Evolutionary conservation across 2,888 invertebrate species (phyloP), one percentile per base, ranked within the genome.

Genomic region (Balanococcus diminutus): DNA sequence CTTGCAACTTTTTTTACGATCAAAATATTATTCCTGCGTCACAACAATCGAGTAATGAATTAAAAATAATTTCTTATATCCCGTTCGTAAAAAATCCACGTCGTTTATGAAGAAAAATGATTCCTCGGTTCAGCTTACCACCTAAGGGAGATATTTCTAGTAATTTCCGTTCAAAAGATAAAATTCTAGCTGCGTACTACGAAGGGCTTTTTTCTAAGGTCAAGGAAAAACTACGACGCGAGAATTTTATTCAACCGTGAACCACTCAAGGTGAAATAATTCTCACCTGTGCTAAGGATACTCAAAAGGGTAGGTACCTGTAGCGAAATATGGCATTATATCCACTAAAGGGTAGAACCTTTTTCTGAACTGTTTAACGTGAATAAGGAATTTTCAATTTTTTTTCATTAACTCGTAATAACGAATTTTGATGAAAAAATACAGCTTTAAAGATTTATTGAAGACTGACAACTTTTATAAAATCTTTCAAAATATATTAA

Each of bases 221-320:
- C 72, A 72, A 72, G 72, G 72, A 72, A 72, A n/a, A 72, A 28
- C 32, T 46, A 46, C n/a, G 31, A 31, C 28, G 72, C 5, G 32
- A 31, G 31, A 72, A n/a, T 72, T 72, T 72, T 25, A 72, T 25
- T n/a, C 61, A 25, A 61, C 61, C 61, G 61, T 61, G 61, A 61
- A 61, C 25, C 8, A 72, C 32, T 32, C 32, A 72, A 72, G 72
- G 72, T 72, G 72, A 72, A 72, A 72, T 72, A 72, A 72, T 72
- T 31, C 14, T 72, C 72, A 32, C 31, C 72, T 46, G 0, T n/a
- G 46, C 46, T 32, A 72, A 72, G 72, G 72, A 9, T 72, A 72
- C 31, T 25, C 14, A n/a, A 72, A 72, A 72, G 32, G 72, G 16
- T 72, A 72, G n/a, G n/a, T n/a, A n/a, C n/a, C n/a, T n/a, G n/a